These are phyloP conservation scores for Ditula angustiorana DNA, from an alignment of 2,888 invertebrate genomes.

Conservation along the genomic window DNA sequence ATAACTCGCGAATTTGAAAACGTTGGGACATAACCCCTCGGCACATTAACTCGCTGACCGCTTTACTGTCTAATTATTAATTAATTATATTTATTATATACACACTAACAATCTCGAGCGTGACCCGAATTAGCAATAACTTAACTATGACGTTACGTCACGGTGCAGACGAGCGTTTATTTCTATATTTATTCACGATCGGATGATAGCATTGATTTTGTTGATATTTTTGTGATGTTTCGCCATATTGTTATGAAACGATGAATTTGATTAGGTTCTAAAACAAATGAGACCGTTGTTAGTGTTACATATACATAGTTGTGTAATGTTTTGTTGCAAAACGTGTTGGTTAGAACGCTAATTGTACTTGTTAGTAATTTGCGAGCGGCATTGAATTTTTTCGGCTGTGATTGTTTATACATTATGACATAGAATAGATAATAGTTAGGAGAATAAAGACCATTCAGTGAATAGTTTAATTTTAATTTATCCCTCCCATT, in stretches of 20 bases:
- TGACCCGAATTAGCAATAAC: conserved; percentile 16
- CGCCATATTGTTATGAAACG: conserved; percentile 16
- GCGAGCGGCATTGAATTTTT: not conserved
- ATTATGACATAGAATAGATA: too few species aligned
- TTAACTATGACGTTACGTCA: not conserved
- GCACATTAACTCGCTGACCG: conserved; percentile 2
- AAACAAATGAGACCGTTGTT: conserved; percentile 7
- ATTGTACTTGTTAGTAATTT: not conserved
- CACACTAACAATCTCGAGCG: conserved; percentile 5
- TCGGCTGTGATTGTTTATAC: not conserved
- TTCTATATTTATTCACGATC: conserved; percentile 13
- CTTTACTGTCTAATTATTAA: conserved; percentile 7
- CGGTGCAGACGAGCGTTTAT: conserved; percentile 6
- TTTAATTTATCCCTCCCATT: too few species aligned
- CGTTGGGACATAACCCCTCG: not conserved
- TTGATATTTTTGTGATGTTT: conserved; percentile 1
- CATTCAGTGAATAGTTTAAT: too few species aligned
- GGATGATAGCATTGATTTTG: conserved; percentile 13
- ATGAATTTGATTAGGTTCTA: conserved; percentile 1
- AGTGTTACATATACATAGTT: conserved; percentile 8
- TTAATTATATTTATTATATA: conserved; percentile 14
- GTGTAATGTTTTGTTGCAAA: conserved; percentile 25
- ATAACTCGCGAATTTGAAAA: not conserved
- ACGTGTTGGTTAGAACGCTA: not conserved
- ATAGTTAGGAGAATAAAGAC: too few species aligned